Conservation (phyloP, 2,113 vertebrate species). For the Athene noctua region DNA sequence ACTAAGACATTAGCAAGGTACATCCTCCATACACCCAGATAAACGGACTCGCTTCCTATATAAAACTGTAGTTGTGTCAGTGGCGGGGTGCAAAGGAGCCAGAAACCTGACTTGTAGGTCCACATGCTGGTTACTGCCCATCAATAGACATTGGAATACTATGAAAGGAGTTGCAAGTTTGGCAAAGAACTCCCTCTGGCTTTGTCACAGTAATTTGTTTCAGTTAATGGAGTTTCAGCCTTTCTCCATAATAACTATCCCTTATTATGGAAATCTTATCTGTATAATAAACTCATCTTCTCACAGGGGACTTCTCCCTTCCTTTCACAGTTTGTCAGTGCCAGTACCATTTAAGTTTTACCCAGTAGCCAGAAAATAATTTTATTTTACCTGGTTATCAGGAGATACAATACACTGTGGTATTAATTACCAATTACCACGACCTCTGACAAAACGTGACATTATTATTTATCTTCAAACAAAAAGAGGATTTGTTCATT, state of each 20-base stretch:
- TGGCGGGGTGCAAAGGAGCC: background rate
- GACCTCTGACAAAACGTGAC: background rate
- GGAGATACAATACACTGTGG: background rate
- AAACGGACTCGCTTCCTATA: background rate
- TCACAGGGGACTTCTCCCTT: slow-evolving; percentile 37
- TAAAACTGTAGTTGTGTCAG: background rate
- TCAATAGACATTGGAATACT: background rate
- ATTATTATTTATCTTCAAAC: background rate
- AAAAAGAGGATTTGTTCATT: background rate
- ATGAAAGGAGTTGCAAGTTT: slow-evolving; percentile 39
- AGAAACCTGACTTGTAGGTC: background rate
- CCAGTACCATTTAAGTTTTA: slow-evolving; percentile 15
- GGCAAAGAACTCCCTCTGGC: slow-evolving; percentile 56
- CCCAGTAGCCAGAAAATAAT: slow-evolving; percentile 17
- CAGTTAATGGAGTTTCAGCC: slow-evolving; percentile 60
- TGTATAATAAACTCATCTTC: slow-evolving; percentile 62
- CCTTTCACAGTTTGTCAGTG: slow-evolving; percentile 51
- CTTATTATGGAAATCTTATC: slow-evolving; percentile 64
- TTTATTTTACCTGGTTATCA: slow-evolving; percentile 22
- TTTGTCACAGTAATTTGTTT: slow-evolving; percentile 63
- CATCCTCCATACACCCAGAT: background rate
- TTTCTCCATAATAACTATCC: slow-evolving; percentile 52
- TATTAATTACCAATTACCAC: slow-evolving; percentile 20
- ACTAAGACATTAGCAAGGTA: background rate
- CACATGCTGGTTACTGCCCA: background rate